phyloP scores from a whole-genome alignment of 2,797 vertebrate species.

The Menidia menidia region DNA sequence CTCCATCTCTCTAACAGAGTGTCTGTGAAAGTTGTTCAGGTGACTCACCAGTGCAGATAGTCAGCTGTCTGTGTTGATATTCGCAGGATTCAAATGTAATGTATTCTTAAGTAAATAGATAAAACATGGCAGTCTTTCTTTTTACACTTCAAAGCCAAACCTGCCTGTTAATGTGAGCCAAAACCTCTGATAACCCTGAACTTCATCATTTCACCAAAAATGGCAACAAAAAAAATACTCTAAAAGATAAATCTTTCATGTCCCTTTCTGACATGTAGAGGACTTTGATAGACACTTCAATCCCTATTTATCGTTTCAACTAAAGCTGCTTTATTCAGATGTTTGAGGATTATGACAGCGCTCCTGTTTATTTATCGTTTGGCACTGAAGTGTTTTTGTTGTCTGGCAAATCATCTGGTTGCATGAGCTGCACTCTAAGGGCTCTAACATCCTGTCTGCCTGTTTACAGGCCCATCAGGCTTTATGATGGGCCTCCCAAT shows the following conservation, averaged over 20 bases:
- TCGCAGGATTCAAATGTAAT: not conserved
- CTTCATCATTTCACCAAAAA: slow-evolving; percentile 1
- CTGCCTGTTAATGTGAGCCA: slow-evolving; percentile 45
- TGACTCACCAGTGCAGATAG: too few species aligned
- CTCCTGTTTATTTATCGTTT: not conserved
- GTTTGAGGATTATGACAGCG: slow-evolving; percentile 23
- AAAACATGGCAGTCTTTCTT: too few species aligned
- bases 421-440: slow-evolving; percentile 37
- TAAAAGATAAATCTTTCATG: not conserved
- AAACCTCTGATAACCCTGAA: slow-evolving; percentile 45
- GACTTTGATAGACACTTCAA: not conserved
- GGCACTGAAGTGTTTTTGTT: slow-evolving; percentile 33
- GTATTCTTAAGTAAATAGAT: not conserved
- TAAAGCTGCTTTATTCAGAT: slow-evolving; percentile 20
- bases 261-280: not conserved
- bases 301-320: slow-evolving; percentile 16
- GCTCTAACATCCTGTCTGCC: slow-evolving; percentile 18
- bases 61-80: too few species aligned
- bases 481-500: slow-evolving; percentile 26
- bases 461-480: slow-evolving; percentile 1
- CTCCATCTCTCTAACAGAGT: not conserved
- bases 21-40: too few species aligned
- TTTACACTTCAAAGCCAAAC: too few species aligned
- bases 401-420: slow-evolving; percentile 42
- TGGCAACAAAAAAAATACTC: not conserved